Evolutionary conservation across 2,888 invertebrate species (phyloP).

Genomic region (Protodeltote pygarga): DNA sequence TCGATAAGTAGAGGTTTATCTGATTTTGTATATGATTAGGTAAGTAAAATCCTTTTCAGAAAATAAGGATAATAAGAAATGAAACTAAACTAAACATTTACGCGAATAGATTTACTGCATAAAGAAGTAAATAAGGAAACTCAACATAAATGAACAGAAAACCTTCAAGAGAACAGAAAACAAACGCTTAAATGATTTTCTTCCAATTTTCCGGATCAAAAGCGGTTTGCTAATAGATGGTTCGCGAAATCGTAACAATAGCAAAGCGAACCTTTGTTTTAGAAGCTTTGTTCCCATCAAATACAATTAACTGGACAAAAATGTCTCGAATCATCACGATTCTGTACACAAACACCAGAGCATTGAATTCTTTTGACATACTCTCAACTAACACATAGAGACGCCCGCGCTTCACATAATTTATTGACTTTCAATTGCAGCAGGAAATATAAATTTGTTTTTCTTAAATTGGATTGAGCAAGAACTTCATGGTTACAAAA

Average conservation of each 20-base stretch:
- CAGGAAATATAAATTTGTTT: constrained; percentile 8
- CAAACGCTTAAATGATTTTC: constrained; percentile 34
- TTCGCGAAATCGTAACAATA: constrained; percentile 48
- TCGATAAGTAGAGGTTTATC: too few species aligned
- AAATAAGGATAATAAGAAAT: not conserved
- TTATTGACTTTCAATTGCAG: constrained; percentile 7
- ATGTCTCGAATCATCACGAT: constrained; percentile 19
- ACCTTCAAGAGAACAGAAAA: constrained; percentile 11
- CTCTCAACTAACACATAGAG: constrained; percentile 3
- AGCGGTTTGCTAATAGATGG: constrained; percentile 38
- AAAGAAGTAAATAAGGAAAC: too few species aligned
- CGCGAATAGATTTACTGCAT: too few species aligned
- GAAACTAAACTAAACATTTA: not conserved
- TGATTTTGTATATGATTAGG: too few species aligned
- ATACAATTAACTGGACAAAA: constrained; percentile 13
- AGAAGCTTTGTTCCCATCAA: constrained; percentile 32
- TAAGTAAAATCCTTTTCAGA: too few species aligned
- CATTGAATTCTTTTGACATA: constrained; percentile 2
- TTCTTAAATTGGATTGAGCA: constrained; percentile 6
- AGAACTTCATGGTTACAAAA: constrained; percentile 38
- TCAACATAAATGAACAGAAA: constrained; percentile 16
- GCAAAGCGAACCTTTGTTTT: constrained; percentile 46
- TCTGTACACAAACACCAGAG: not conserved
- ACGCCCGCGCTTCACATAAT: not conserved
- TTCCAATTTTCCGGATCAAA: constrained; percentile 41